These are phyloP conservation scores for Atta texana DNA, from an alignment of 1,140 invertebrate genomes.

Conservation along the genomic window DNA sequence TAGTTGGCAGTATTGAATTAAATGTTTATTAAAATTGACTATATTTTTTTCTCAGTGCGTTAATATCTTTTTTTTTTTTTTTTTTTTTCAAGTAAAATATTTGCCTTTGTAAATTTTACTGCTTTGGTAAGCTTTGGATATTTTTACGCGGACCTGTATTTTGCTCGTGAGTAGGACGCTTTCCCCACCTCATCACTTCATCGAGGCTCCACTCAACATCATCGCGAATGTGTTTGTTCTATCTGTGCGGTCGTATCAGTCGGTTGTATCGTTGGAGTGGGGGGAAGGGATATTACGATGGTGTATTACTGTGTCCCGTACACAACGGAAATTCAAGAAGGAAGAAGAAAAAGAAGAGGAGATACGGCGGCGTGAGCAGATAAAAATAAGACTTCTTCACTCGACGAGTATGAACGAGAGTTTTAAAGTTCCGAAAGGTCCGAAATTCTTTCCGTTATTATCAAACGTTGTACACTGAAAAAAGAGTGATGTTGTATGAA, in stretches of 20 bases:
- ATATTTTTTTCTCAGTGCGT: too few species aligned
- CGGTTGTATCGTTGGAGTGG: not conserved
- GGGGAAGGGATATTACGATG: not conserved
- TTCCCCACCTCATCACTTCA: not conserved
- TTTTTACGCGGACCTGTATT: not conserved
- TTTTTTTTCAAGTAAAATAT: too few species aligned
- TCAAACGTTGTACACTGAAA: not conserved
- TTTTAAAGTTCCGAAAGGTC: not conserved
- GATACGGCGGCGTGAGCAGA: conserved; percentile 30
- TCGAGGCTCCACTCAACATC: not conserved
- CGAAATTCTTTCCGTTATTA: not conserved
- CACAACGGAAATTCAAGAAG: conserved; percentile 1
- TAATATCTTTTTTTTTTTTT: too few species aligned
- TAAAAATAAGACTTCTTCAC: not conserved
- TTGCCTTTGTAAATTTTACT: not conserved
- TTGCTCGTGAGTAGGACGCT: not conserved
- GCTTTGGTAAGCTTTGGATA: not conserved
- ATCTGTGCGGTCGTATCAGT: not conserved
- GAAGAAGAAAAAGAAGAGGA: not conserved
- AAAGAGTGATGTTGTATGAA: too few species aligned
- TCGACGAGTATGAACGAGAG: not conserved
- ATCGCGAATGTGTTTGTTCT: not conserved
- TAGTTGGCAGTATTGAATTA: too few species aligned
- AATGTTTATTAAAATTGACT: too few species aligned
- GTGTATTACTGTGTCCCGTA: not conserved